Percentiles rank a stretch among this genome's conserved stretches.
phyloP scores from a whole-genome alignment of 2,113 vertebrate genomes.

The Nannobrachium achirus region DNA sequence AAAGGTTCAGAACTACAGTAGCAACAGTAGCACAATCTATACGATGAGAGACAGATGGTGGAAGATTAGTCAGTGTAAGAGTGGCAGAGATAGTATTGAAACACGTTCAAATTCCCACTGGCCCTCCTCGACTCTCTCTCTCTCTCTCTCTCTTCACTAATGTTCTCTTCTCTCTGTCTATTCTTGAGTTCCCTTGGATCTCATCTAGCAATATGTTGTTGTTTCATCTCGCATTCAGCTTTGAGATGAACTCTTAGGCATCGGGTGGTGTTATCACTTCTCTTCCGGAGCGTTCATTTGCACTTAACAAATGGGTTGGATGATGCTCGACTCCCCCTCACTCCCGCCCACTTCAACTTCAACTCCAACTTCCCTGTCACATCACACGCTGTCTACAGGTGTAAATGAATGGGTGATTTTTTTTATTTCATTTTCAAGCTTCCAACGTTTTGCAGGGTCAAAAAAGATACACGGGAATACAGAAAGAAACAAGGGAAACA shows the following conservation, averaged over 20 bases:
- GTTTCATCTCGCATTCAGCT: constrained; percentile 13
- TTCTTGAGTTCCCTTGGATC: neutral
- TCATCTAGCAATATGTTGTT: neutral
- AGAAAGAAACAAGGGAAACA: too few relatives aligned
- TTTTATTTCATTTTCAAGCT: too few relatives aligned
- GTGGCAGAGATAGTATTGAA: neutral
- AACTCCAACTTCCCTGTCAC: too few relatives aligned
- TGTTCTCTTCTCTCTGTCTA: neutral
- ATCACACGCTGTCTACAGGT: too few relatives aligned
- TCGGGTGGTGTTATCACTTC: neutral
- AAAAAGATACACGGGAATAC: too few relatives aligned
- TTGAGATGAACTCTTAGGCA: constrained; percentile 14
- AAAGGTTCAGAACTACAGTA: too few relatives aligned
- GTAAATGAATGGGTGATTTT: too few relatives aligned
- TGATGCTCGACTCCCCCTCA: neutral
- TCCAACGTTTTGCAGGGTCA: too few relatives aligned
- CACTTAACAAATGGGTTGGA: constrained; percentile 16
- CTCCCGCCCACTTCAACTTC: neutral
- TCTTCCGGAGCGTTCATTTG: constrained; percentile 5
- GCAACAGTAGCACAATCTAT: too few relatives aligned
- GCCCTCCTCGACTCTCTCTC: neutral
- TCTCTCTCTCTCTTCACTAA: neutral
- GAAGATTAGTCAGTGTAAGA: neutral
- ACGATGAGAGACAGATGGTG: too few relatives aligned
- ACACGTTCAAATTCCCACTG: neutral